Conservation (phyloP, 2,888 invertebrate species). For the Limnephilus rhombicus region DNA sequence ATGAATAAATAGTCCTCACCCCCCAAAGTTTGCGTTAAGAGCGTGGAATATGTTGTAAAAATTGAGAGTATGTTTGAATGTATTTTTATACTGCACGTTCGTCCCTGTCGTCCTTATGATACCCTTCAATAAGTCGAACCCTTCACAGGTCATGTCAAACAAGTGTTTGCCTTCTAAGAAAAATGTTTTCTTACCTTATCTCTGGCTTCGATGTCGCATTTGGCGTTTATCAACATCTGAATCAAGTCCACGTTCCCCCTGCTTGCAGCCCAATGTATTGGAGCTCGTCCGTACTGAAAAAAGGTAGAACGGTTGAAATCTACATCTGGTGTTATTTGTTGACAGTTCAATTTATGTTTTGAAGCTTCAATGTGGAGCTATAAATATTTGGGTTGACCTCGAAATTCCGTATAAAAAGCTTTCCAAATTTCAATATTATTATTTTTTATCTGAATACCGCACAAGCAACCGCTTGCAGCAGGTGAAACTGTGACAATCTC, state of each 20-base stretch:
- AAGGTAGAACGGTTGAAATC: background rate
- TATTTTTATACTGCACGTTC: background rate
- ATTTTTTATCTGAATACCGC: too few species aligned
- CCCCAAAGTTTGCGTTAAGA: too few species aligned
- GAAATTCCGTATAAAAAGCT: background rate
- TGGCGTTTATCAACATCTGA: conserved; percentile 83
- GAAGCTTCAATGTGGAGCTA: background rate
- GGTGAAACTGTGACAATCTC: too few species aligned
- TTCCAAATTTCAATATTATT: too few species aligned
- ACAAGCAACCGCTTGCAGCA: too few species aligned
- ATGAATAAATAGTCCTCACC: too few species aligned
- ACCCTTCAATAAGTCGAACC: background rate
- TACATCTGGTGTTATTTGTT: background rate
- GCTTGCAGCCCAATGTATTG: conserved; percentile 87
- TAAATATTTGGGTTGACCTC: background rate
- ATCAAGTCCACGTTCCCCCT: conserved; percentile 85
- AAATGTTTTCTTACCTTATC: conserved; percentile 80
- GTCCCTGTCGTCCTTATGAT: background rate
- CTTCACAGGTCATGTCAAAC: background rate
- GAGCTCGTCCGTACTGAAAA: conserved; percentile 83
- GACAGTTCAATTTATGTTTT: background rate
- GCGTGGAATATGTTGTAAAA: too few species aligned
- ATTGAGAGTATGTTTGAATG: background rate
- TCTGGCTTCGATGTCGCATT: conserved; percentile 85
- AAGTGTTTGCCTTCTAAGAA: background rate